phyloP scores from a whole-genome alignment of 1,140 invertebrate species.

The Hydropsyche tenuis region DNA sequence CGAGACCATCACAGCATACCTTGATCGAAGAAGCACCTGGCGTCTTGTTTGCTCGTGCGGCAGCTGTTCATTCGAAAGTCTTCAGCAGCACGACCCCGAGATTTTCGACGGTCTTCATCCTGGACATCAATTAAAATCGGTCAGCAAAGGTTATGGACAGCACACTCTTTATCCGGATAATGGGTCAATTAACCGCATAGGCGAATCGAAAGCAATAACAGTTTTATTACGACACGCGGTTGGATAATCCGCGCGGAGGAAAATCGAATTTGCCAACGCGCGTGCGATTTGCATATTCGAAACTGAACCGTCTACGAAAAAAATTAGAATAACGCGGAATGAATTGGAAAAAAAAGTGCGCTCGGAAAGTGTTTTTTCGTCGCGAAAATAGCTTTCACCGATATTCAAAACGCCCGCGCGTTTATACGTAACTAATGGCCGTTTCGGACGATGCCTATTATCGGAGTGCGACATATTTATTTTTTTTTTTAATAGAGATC shows the following conservation, averaged over 20 bases:
- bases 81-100: slow-evolving; percentile 15
- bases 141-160: too few species aligned
- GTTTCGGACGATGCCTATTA: background rate
- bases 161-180: too few species aligned
- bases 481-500: too few species aligned
- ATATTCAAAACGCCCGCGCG: slow-evolving; percentile 17
- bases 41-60: slow-evolving; percentile 11
- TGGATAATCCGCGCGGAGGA: background rate
- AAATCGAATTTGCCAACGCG: background rate
- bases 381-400: slow-evolving; percentile 14
- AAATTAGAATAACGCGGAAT: too few species aligned
- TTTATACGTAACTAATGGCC: background rate
- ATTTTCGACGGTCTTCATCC: slow-evolving; percentile 23
- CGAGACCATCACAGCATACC: background rate
- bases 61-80: slow-evolving; percentile 22
- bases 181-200: too few species aligned
- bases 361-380: slow-evolving; percentile 8
- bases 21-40: slow-evolving; percentile 13
- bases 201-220: too few species aligned
- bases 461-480: too few species aligned
- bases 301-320: background rate
- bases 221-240: background rate
- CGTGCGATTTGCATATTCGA: background rate
- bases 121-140: background rate
- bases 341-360: background rate